Percentiles rank a stretch among this genome's conserved stretches.
These are phyloP conservation scores for Rutpela maculata DNA, from an alignment of 2,888 invertebrate genomes.

Conservation along the genomic window DNA sequence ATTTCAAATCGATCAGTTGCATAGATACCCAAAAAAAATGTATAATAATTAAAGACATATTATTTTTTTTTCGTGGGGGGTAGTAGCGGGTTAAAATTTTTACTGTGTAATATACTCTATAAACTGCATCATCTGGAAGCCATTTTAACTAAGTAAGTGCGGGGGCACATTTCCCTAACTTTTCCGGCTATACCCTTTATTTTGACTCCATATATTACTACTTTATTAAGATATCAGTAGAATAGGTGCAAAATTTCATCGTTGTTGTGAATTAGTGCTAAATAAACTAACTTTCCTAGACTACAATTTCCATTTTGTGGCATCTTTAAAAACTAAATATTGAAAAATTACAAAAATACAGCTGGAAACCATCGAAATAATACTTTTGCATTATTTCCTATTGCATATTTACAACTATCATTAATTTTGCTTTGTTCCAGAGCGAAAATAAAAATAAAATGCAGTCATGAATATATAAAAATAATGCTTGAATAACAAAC, in stretches of 20 bases:
- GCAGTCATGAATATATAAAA: neutral
- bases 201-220: no score
- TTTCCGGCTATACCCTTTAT: no score
- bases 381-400: neutral
- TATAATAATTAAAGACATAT: no score
- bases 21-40: no score
- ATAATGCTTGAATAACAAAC: slow-evolving; percentile 35
- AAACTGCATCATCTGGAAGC: no score
- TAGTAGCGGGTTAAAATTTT: no score
- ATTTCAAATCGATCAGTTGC: no score
- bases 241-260: neutral
- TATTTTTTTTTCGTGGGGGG: no score
- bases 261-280: neutral
- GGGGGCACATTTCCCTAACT: no score
- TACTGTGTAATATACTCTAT: no score
- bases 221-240: no score
- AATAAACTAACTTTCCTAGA: neutral
- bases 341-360: neutral
- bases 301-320: neutral
- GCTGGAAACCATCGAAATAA: neutral
- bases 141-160: no score
- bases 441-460: neutral
- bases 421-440: neutral
- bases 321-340: neutral
- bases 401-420: neutral